Conservation (phyloP, 2,888 invertebrate species). For the Thumatha senex region DNA sequence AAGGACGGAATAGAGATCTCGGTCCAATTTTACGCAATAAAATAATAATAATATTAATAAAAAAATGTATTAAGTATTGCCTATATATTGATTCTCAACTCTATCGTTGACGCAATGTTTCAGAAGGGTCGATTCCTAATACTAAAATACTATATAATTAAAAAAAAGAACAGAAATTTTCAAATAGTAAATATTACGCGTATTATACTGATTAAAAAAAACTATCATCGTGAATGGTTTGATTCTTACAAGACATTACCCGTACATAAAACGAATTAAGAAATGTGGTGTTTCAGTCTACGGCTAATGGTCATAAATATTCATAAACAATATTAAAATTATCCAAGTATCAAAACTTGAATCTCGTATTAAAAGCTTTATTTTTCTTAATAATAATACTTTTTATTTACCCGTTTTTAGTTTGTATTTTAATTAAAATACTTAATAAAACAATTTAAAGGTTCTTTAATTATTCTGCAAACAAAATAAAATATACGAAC, state of each 20-base stretch:
- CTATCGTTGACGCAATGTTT: no score
- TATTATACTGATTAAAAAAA: background rate
- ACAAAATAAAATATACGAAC: background rate
- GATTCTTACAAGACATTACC: no score
- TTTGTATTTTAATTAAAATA: slow-evolving; percentile 1
- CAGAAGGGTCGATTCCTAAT: no score
- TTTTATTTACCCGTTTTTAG: slow-evolving; percentile 4
- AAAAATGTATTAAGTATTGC: background rate
- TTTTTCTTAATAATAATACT: slow-evolving; percentile 14
- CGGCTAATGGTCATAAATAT: slow-evolving; percentile 28
- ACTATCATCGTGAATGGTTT: background rate
- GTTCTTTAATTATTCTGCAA: background rate
- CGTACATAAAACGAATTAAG: slow-evolving; percentile 11
- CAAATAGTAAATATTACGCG: no score
- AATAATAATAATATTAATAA: slow-evolving; percentile 5
- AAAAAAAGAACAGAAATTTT: no score
- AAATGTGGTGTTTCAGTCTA: slow-evolving; percentile 10
- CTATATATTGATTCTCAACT: no score
- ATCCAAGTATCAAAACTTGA: slow-evolving; percentile 14
- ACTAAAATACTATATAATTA: no score
- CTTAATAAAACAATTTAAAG: background rate
- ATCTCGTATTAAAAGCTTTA: slow-evolving; percentile 15
- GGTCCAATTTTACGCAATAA: no score
- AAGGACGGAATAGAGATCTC: no score
- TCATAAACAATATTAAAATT: slow-evolving; percentile 26